Conservation (phyloP, 2,888 invertebrate genomes). For the Sepioteuthis lessoniana region DNA sequence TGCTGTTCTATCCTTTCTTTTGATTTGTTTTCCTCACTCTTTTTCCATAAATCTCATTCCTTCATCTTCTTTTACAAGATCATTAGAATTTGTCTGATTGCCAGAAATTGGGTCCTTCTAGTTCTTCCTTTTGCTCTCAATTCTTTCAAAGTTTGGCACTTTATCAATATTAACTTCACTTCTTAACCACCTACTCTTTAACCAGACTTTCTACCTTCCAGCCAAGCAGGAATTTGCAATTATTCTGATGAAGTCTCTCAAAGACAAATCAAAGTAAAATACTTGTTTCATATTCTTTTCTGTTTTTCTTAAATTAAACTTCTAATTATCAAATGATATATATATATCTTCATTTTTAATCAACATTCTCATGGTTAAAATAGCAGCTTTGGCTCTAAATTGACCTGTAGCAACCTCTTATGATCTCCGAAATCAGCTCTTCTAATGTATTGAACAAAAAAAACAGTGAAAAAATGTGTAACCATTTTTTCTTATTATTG, state of each 20-base stretch:
- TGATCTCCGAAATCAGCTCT: too few species aligned
- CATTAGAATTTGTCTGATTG: neutral
- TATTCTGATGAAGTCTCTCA: neutral
- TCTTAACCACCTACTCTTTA: neutral
- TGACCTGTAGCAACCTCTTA: too few species aligned
- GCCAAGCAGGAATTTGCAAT: neutral
- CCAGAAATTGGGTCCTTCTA: neutral
- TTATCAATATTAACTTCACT: neutral
- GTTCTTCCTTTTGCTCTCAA: neutral
- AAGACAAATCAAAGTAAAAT: neutral
- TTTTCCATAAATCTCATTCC: neutral
- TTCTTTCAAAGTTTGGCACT: neutral
- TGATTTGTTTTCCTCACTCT: neutral
- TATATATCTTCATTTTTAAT: too few species aligned
- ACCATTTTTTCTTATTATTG: too few species aligned
- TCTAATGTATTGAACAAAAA: too few species aligned
- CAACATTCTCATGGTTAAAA: too few species aligned
- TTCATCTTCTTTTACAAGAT: neutral
- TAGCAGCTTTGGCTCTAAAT: too few species aligned
- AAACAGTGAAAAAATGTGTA: too few species aligned
- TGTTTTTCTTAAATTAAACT: neutral
- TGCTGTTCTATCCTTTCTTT: neutral
- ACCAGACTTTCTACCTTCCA: neutral
- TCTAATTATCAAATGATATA: neutral
- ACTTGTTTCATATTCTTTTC: neutral